Base-by-base conservation (phyloP, 2,888 invertebrate genomes). In the Meliscaeva auricollis region DNA sequence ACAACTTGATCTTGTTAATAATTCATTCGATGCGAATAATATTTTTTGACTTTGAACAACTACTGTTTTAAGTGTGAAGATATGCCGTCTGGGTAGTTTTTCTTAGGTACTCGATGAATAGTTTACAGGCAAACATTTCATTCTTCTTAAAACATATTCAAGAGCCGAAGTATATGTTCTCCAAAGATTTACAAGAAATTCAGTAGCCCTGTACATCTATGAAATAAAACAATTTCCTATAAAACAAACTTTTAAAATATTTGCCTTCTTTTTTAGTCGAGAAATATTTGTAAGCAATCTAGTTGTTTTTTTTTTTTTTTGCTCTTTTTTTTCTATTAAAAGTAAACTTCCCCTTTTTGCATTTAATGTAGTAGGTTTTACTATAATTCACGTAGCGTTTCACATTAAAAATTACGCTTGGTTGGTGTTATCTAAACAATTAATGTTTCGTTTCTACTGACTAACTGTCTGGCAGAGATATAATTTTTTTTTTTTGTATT, bases 361-460 rank as follows among this genome's bases (percentile, higher is more conserved):
- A n/a, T n/a, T n/a, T n/a, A n/a, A n/a, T 26, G 15, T 35, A 20
- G 54, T 69, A 73, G 30, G 64, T 48, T 78, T 48, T 13, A 54
- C 48, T 30, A 44, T 56, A 8, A 41, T 60, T 50, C 66, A 72
- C 26, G 68, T 38, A 72, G 20, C 78, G 69, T 78, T 62, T 50
- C 50, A 69, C 11, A 35, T 58, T 22, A 7, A 54, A 32, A 54
- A 30, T 38, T 44, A 60, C 69, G 74, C 83, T 64, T 69, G 69
- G 69, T 74, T 58, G 8, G 38, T 84, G 58, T 64, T 84, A 70
- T 75, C 44, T 79, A 70, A 79, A 46, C 69, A 74, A 41, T 41
- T 41, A 82, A 72, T 73, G 46, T 44, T 30, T 52, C 52, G 30
- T 30, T 52, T 48, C 68, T 22, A 35, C 26, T 70, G 41, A 64